These are phyloP conservation scores for Pampusana beccarii DNA, from an alignment of 2,113 vertebrate species.

Conservation along the genomic window DNA sequence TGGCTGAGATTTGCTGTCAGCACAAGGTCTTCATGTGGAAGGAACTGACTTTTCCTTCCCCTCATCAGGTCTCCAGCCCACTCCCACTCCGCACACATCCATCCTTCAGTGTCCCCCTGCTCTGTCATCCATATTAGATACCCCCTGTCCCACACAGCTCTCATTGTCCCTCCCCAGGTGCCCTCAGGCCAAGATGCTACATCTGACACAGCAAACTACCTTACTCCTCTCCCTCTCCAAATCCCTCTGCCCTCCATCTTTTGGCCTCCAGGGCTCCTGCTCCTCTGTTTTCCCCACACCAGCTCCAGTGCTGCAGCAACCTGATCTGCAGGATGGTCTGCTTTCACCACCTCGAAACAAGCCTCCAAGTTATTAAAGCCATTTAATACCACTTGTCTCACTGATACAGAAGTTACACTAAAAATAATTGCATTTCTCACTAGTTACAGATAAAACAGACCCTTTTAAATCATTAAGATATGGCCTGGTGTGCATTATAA, in stretches of 20 bases:
- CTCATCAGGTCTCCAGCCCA: neutral
- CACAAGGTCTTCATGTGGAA: neutral
- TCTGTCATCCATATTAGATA: neutral
- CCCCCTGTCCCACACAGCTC: neutral
- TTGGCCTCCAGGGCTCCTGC: neutral
- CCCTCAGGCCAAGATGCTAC: neutral
- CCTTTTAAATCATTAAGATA: neutral
- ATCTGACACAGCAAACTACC: neutral
- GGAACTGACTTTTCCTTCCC: neutral
- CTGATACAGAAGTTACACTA: neutral
- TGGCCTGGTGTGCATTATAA: neutral
- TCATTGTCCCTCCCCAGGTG: neutral
- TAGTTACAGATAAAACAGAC: neutral
- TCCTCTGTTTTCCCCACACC: neutral
- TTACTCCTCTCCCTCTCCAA: no score
- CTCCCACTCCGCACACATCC: neutral
- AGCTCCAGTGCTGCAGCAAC: fast-evolving
- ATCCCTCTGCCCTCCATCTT: neutral
- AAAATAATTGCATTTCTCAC: neutral
- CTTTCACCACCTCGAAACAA: neutral
- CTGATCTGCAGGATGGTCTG: neutral
- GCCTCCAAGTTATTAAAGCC: neutral
- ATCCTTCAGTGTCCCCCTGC: neutral
- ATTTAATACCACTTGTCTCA: neutral
- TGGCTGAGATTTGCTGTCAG: neutral